Evolutionary conservation across 2,113 vertebrate genomes (phyloP).

Genomic region (Struthio camelus): DNA sequence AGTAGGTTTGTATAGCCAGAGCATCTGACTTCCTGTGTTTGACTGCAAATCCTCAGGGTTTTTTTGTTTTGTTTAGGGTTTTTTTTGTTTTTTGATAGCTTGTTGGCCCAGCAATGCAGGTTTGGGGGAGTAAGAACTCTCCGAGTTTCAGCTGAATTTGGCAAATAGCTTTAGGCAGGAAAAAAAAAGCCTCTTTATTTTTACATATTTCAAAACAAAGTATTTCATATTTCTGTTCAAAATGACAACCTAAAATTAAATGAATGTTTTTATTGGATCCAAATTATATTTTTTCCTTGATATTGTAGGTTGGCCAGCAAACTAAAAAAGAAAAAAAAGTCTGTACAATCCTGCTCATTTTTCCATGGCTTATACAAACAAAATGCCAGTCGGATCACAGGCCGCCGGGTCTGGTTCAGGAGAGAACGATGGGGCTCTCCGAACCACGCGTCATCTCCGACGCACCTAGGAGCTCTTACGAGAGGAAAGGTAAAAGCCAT

Average conservation of each 20-base stretch:
- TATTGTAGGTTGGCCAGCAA: not conserved
- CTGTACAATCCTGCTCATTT: not conserved
- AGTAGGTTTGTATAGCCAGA: not conserved
- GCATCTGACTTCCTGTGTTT: not conserved
- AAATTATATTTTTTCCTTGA: not conserved
- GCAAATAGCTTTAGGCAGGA: not conserved
- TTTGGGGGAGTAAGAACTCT: not conserved
- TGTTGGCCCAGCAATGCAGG: not conserved
- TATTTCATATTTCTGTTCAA: not conserved
- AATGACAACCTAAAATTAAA: constrained; percentile 12
- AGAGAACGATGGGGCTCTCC: not conserved
- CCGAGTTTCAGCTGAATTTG: not conserved
- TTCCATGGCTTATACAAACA: not conserved
- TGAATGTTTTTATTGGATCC: constrained; percentile 1
- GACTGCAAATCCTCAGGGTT: not conserved
- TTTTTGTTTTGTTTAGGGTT: accelerated
- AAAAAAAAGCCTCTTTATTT: not conserved
- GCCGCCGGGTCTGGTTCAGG: not conserved
- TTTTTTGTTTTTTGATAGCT: not conserved
- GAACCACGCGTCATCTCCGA: not conserved
- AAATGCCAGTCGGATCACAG: not conserved
- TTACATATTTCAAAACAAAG: not conserved
- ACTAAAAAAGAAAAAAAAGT: not conserved
- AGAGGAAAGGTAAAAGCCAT: not conserved
- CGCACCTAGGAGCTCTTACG: not conserved